Conservation (phyloP, 2,888 invertebrate species). For the Chouioia cunea region DNA sequence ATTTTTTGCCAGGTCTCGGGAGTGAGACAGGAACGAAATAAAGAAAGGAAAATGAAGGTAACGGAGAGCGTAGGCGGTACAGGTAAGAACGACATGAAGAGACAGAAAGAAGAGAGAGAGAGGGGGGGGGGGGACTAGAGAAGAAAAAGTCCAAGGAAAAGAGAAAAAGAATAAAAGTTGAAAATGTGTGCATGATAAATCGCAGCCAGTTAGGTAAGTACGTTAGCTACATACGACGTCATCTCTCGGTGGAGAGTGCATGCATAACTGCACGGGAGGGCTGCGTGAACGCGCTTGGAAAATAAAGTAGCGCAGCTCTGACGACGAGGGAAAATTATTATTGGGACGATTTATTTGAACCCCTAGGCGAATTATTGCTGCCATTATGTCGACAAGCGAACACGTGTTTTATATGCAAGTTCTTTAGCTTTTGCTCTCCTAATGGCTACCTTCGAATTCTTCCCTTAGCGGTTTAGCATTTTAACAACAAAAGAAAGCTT, state of each 20-base stretch:
- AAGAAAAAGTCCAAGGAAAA: neutral
- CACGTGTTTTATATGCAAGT: constrained; percentile 58
- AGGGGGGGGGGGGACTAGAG: constrained; percentile 2
- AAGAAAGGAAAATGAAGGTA: constrained; percentile 34
- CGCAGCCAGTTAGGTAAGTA: constrained; percentile 62
- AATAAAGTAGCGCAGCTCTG: constrained; percentile 25
- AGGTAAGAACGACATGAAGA: constrained; percentile 18
- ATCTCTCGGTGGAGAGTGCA: constrained; percentile 40
- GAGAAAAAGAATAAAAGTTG: constrained; percentile 44
- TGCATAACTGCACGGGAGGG: constrained; percentile 46
- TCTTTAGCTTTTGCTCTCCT: too few relatives aligned
- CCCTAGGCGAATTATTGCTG: constrained; percentile 60
- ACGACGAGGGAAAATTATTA: constrained; percentile 58
- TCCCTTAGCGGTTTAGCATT: neutral
- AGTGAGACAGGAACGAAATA: constrained; percentile 33
- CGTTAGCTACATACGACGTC: constrained; percentile 64
- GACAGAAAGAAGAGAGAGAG: constrained; percentile 33
- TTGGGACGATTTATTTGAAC: constrained; percentile 64
- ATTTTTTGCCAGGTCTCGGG: constrained; percentile 9
- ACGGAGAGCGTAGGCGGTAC: constrained; percentile 38
- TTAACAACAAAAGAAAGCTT: constrained; percentile 34
- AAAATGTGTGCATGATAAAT: constrained; percentile 64
- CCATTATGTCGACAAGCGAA: constrained; percentile 61
- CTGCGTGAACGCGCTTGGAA: too few relatives aligned
- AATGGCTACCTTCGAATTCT: too few relatives aligned